Evolutionary conservation across 2,888 invertebrate genomes (phyloP), one percentile per base, ranked within the genome.

Genomic region (Serripes groenlandicus): DNA sequence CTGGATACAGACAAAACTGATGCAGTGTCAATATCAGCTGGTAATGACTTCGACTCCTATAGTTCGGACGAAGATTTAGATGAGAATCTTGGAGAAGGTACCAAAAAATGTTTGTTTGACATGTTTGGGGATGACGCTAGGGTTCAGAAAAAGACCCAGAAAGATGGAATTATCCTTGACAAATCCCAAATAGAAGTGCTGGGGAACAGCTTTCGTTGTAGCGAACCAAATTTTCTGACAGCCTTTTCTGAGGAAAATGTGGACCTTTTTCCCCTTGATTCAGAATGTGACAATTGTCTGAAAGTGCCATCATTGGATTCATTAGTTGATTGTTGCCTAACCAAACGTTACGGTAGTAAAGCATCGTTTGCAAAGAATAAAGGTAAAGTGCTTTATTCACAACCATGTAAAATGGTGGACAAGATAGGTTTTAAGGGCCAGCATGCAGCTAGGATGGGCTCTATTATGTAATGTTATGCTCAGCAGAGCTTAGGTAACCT

Each of bases 161-260:
- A 70, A 7, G 42, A 70, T n/a, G 70, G 69, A 4, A 30, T 76
- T 42, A 18, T 60, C 23, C 34, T 77, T 15, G 77, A 71, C n/a
- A 60, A 69, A 18, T 75, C 66, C 23, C 71, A 75, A 23, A 72
- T 58, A 21, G 72, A 64, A 21, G 72, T 66, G 18, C 23, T 72
- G 5, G 58, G 58, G 11, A 68, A 30, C 42, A 72, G 80, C 68
- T 71, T 66, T 28, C 64, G 75, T 23, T 64, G 42, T 49, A 56
- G 52, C 1, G 72, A 71, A 21, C 83, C 78, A 49, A 79, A 78
- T 62, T 78, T 62, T 60, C 35, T 77, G 3, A 62, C 69, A 23
- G 60, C 74, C 28, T 74, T 81, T 69, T 68, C 62, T 5, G 82
- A 78, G 62, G 83, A 83, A 30, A 73, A 68, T 66, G 35, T 54